Base-by-base conservation (phyloP, 2,113 vertebrate species). In the Malurus cyaneus region DNA sequence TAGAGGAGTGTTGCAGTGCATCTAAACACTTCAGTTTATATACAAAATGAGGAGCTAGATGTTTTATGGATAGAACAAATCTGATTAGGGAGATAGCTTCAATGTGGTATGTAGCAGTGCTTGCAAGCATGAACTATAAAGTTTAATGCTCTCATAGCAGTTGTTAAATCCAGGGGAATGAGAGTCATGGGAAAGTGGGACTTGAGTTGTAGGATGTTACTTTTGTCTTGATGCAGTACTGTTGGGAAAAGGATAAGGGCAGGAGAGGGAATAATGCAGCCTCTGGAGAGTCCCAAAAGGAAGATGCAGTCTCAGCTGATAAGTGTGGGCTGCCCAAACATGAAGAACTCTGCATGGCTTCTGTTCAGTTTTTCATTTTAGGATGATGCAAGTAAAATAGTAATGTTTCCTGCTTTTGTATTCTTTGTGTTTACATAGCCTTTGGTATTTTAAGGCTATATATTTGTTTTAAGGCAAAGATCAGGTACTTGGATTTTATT, bases 371-470 rank as follows among this genome's bases (percentile, higher is more conserved):
- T 71, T 78, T 84, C 56, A 17, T 83, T 89, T 86, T 67, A 41
- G 81, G 84, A 50, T 92, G 60, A 94, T 84, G 77, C 56, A 83
- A 81, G 69, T 54, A 31, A 74, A 86, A 74, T 47, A 64, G 11
- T 91, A 74, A 87, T 60, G 50, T 94, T 95, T 96, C 94, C 94
- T 92, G 80, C 92, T 87, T 96, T 95, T 93, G 92, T 96, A 17
- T 92, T 86, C 78, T 79, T 96, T 80, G 59, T 91, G 89, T 93
- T 96, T 94, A 84, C 56, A 32, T 70, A 86, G 89, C 87, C 91
- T 94, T 92, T 94, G 86, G 69, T 94, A 84, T 92, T 96, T 94
- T 66, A 80, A 80, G 2, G 3, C 41, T 42, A 29, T 73, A 18
- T 89, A 60, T 95, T 94, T 94, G 46, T 83, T 93, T 26, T 64